Percentiles rank a stretch among this genome's conserved stretches.
Evolutionary conservation across 2,797 vertebrate species (phyloP).

Genomic region (Podarcis lilfordi): DNA sequence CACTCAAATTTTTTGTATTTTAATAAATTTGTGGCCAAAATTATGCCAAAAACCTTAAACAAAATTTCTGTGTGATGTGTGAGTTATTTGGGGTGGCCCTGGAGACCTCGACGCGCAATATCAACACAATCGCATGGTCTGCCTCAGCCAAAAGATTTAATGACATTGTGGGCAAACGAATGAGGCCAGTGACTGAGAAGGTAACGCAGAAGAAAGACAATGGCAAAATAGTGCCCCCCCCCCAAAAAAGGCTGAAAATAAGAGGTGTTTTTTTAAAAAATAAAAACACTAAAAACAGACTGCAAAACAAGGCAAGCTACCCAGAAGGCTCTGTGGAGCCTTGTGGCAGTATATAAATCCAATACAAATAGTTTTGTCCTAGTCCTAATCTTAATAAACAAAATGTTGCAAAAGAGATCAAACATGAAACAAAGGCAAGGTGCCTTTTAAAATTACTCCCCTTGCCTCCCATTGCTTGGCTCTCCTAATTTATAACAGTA

Average conservation of each 20-base stretch:
- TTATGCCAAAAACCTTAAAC: too few species aligned
- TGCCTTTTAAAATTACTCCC: constrained; percentile 36
- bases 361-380: neutral
- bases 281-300: neutral
- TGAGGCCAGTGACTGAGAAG: neutral
- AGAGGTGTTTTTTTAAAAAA: neutral
- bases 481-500: constrained; percentile 83
- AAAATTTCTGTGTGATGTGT: too few species aligned
- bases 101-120: too few species aligned
- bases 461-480: constrained; percentile 81
- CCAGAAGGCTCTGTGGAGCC: neutral
- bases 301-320: neutral
- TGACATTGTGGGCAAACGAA: neutral
- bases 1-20: too few species aligned
- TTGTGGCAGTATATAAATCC: neutral
- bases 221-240: neutral
- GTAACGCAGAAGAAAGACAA: neutral
- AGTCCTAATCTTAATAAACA: neutral
- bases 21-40: too few species aligned
- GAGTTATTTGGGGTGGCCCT: too few species aligned
- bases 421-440: constrained; percentile 56
- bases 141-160: neutral
- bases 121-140: neutral
- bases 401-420: constrained; percentile 43
- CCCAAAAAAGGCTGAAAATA: neutral